Evolutionary conservation across 2,113 vertebrate species (phyloP).

Genomic region (Stomatorhinus ivindoensis): DNA sequence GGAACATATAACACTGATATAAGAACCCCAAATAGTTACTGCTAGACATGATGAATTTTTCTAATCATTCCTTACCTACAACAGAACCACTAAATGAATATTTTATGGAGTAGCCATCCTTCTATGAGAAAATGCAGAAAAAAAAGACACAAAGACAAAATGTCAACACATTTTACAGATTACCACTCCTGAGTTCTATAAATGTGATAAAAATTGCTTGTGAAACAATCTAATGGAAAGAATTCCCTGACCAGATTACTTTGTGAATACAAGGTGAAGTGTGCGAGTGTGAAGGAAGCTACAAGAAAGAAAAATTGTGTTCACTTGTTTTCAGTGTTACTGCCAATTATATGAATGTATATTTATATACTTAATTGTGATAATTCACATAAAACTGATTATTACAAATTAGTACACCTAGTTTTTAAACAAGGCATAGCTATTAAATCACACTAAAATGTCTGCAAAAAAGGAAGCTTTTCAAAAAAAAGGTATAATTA

Average conservation of each 20-base stretch:
- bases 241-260: background rate
- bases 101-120: background rate
- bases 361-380: too few species aligned
- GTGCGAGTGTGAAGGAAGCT: background rate
- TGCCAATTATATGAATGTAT: background rate
- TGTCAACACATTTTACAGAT: background rate
- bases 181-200: background rate
- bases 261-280: background rate
- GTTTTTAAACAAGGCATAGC: background rate
- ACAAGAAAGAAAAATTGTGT: background rate
- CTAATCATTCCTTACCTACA: background rate
- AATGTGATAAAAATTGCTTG: background rate
- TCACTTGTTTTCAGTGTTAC: background rate
- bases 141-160: background rate
- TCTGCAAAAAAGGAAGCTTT: background rate
- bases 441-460: background rate
- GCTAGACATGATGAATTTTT: background rate
- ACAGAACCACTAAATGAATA: background rate
- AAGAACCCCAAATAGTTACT: background rate
- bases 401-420: background rate
- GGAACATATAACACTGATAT: background rate
- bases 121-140: background rate
- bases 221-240: background rate
- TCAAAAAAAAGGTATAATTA: background rate
- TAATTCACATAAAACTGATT: background rate